Conservation (phyloP, 2,113 vertebrate genomes). For the Cebidichthys violaceus region DNA sequence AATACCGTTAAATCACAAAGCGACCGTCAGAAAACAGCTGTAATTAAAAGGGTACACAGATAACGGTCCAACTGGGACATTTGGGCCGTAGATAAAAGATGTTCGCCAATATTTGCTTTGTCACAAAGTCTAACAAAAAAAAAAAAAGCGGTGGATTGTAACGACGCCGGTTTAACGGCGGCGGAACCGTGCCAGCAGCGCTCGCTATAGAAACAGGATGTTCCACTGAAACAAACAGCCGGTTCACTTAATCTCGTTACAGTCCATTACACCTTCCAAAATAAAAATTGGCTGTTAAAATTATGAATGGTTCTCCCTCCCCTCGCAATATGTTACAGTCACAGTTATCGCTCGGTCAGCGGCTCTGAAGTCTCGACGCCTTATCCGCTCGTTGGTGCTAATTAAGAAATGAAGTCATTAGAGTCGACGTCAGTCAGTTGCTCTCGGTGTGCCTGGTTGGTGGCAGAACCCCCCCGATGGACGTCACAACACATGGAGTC, state of each 20-base stretch:
- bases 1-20: not conserved
- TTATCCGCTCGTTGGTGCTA: no score
- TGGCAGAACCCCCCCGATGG: not conserved
- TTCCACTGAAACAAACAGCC: not conserved
- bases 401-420: not conserved
- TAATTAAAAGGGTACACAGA: not conserved
- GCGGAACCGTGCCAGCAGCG: not conserved
- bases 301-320: not conserved
- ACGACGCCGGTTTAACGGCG: not conserved
- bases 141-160: not conserved
- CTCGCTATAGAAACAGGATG: not conserved
- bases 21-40: not conserved
- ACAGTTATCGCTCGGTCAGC: not conserved
- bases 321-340: not conserved
- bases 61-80: not conserved
- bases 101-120: not conserved
- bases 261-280: not conserved
- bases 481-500: conserved; percentile 12
- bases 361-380: not conserved
- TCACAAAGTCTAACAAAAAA: not conserved
- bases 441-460: not conserved
- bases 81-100: not conserved
- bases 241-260: not conserved
- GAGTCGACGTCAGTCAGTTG: not conserved
- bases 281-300: not conserved